A percentile compares a stretch with the other conserved stretches of the same genome.
phyloP scores from a whole-genome alignment of 2,113 vertebrate species.

The Nyctereutes procyonoides region DNA sequence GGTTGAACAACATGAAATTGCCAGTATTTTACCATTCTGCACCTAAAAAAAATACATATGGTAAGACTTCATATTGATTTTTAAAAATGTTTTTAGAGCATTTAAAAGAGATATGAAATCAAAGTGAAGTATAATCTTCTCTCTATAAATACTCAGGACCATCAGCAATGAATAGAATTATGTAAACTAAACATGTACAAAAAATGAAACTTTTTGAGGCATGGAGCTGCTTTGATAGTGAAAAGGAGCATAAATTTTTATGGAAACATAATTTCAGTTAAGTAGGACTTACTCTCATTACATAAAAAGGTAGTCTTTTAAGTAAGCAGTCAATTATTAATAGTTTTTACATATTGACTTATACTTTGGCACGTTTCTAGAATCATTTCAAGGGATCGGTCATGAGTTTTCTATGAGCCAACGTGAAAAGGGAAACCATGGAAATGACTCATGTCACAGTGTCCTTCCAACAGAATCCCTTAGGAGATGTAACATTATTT shows the following conservation, averaged over 20 bases:
- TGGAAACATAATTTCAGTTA: neutral
- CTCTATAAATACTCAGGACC: neutral
- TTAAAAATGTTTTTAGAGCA: neutral
- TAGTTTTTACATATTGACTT: neutral
- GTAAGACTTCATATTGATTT: neutral
- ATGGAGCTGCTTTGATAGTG: neutral
- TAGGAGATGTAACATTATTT: neutral
- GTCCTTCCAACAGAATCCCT: neutral
- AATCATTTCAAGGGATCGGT: neutral
- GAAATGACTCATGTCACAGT: neutral
- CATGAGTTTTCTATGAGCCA: neutral
- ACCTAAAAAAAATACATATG: neutral
- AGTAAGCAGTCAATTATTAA: neutral
- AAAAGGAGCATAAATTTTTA: neutral
- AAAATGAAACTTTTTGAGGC: neutral
- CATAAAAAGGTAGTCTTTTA: neutral
- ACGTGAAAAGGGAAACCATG: neutral
- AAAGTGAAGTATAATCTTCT: neutral
- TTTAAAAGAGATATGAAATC: neutral
- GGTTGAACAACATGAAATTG: neutral
- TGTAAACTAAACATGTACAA: neutral
- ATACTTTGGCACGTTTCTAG: neutral
- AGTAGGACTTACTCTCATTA: neutral
- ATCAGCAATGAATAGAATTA: neutral
- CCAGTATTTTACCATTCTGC: neutral